Evolutionary conservation across 2,797 vertebrate genomes (phyloP), one percentile per base, ranked within the genome.

Genomic region (Paramormyrops hopkinsi): DNA sequence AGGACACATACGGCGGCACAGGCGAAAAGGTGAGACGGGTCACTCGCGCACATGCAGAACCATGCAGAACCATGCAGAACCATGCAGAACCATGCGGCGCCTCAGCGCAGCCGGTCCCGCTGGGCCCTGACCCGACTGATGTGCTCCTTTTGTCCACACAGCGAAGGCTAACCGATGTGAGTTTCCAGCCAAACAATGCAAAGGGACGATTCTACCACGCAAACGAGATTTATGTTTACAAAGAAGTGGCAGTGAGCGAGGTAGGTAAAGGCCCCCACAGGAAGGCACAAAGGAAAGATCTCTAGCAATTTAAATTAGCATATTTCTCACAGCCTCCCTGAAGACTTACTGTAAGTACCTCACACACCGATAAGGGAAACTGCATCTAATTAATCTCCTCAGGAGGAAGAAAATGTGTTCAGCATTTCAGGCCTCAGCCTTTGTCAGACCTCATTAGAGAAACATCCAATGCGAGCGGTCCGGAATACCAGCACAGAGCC

Each of bases 351-450:
- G 93, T 94, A 94, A 94, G 93, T 88, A 92, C 91, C 92, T 92
- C 8, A 93, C 92, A 92, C 91, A 19, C 93, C 92, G 93, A 94
- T 94, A 94, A 94, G 91, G 90, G 90, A 89, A 88, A 9, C 86
- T 33, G 93, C 93, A 93, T 94, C 93, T 95, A 94, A 95, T 95
- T 95, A 94, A 94, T 95, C 93, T 93, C 90, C 93, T 93, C 93
- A 90, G 82, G 89, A 76, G 91, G 90, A 88, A 85, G 46, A 29
- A 88, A 89, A 90, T 62, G 88, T 86, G 89, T 73, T 86, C 69
- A 0, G 25, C 91, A 90, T 90, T 56, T 89, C 91, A 91, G 86
- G 88, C 91, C 91, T 91, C 90, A 88, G 88, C n/a, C n/a, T 59
- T 65, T 86, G 82, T 91, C 62, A 88, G 41, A 91, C 88, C 92